Percentiles rank a stretch among this genome's conserved stretches.
phyloP scores from a whole-genome alignment of 2,113 vertebrate species.

The Empidonax alnorum region DNA sequence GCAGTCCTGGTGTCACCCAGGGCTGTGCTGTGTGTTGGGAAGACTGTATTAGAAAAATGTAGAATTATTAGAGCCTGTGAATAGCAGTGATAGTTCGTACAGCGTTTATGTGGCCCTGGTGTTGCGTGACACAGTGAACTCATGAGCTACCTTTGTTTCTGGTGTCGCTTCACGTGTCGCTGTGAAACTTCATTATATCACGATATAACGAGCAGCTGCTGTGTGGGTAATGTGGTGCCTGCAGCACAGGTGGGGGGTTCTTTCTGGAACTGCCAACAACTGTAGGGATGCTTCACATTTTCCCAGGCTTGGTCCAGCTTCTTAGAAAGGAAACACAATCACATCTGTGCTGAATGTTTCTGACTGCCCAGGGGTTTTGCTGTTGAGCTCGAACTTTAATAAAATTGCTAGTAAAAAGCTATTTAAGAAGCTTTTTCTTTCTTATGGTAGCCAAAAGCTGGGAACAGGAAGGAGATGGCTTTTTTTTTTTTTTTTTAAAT shows the following conservation, averaged over 20 bases:
- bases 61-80: conserved; percentile 8
- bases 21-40: neutral
- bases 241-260: neutral
- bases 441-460: neutral
- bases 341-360: neutral
- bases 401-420: neutral
- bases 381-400: neutral
- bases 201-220: neutral
- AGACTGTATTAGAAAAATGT: neutral
- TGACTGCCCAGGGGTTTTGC: neutral
- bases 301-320: neutral
- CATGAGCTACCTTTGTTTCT: neutral
- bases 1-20: neutral
- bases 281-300: neutral
- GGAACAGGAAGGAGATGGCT: neutral
- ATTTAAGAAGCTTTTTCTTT: neutral
- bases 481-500: neutral
- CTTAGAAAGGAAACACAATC: neutral
- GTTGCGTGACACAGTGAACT: neutral
- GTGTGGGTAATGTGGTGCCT: neutral
- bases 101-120: neutral
- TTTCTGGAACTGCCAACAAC: neutral
- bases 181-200: neutral
- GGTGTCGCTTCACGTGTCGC: neutral
- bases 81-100: neutral